These are phyloP conservation scores for Heliconius melpomene DNA, from an alignment of 1,140 invertebrate genomes.

Conservation along the genomic window DNA sequence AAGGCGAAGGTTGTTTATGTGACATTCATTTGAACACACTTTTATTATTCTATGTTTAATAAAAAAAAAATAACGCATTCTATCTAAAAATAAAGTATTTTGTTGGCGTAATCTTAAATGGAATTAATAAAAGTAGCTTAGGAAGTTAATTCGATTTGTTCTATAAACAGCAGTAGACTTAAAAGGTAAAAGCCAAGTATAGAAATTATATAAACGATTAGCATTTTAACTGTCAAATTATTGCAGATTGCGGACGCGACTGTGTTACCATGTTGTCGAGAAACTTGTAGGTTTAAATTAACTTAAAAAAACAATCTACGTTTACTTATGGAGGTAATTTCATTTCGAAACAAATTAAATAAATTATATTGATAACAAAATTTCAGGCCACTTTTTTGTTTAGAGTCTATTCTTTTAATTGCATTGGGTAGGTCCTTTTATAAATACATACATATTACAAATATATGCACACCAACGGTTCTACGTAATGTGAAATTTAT, in stretches of 20 bases:
- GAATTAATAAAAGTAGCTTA: neutral
- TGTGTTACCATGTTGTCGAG: slow-evolving; percentile 24
- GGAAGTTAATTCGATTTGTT: slow-evolving; percentile 3
- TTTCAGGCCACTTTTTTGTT: too few relatives aligned
- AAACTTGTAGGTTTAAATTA: slow-evolving; percentile 12
- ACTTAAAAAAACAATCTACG: slow-evolving; percentile 6
- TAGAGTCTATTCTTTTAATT: too few relatives aligned
- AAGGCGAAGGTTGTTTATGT: slow-evolving; percentile 7
- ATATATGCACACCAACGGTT: too few relatives aligned
- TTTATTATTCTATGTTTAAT: neutral
- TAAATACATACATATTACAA: too few relatives aligned
- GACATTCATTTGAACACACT: neutral
- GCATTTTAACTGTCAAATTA: slow-evolving; percentile 21
- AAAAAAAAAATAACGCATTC: neutral
- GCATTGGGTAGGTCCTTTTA: too few relatives aligned
- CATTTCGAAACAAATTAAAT: too few relatives aligned
- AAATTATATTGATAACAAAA: too few relatives aligned
- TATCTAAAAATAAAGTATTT: neutral
- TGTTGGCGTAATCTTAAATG: slow-evolving; percentile 23
- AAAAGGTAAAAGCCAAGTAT: slow-evolving; percentile 20
- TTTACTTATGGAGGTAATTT: too few relatives aligned
- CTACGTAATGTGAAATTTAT: too few relatives aligned
- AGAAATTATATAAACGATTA: slow-evolving; percentile 8
- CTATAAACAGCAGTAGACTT: slow-evolving; percentile 11
- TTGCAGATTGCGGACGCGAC: neutral